Evolutionary conservation across 2,113 vertebrate genomes (phyloP).

Genomic region (Ciconia boyciana): DNA sequence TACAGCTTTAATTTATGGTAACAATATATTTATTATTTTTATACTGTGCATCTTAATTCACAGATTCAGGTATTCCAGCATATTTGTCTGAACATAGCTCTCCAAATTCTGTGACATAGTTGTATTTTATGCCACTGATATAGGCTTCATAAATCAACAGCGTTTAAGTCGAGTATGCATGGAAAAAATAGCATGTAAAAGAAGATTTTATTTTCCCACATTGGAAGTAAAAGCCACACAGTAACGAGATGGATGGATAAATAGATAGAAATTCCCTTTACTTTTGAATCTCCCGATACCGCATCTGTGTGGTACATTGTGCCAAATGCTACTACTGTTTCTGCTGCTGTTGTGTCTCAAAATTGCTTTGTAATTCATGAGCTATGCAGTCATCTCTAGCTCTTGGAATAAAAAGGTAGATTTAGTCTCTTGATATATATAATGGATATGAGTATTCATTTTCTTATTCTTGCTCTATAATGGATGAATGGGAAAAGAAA

Average conservation of each 20-base stretch:
- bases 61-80: background rate
- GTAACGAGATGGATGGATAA: background rate
- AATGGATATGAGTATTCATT: slow-evolving; percentile 19
- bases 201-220: slow-evolving; percentile 33
- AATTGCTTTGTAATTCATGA: slow-evolving; percentile 57
- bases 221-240: slow-evolving; percentile 11
- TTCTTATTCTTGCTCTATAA: background rate
- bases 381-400: slow-evolving; percentile 19
- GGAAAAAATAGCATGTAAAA: slow-evolving; percentile 28
- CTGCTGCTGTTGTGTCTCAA: slow-evolving; percentile 29
- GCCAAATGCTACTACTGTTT: slow-evolving; percentile 9
- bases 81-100: slow-evolving; percentile 28
- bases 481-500: slow-evolving; percentile 3
- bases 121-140: slow-evolving; percentile 27
- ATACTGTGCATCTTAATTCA: slow-evolving; percentile 2
- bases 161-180: background rate
- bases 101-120: slow-evolving; percentile 11
- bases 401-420: slow-evolving; percentile 46
- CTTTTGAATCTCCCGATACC: slow-evolving; percentile 9
- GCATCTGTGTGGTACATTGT: background rate
- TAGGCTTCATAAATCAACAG: slow-evolving; percentile 38
- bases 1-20: slow-evolving; percentile 42
- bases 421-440: slow-evolving; percentile 37
- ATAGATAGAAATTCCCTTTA: slow-evolving; percentile 23
- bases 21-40: slow-evolving; percentile 52